A percentile compares a stretch with the other conserved stretches of the same genome.
These are phyloP conservation scores for Tetragnatha versicolor DNA, from an alignment of 1,140 invertebrate species.

Conservation along the genomic window DNA sequence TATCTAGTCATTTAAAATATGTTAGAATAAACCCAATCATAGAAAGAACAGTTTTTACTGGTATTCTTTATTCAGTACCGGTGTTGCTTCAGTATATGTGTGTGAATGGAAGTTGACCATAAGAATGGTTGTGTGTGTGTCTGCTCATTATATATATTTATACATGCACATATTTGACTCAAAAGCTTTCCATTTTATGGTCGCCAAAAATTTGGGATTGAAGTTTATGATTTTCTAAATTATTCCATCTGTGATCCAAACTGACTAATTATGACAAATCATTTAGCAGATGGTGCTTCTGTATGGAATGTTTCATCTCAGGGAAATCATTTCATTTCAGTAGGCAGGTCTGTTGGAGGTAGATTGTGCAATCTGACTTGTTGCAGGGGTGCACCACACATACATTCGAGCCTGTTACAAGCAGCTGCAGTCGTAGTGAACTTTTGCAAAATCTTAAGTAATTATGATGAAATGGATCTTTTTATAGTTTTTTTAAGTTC, in stretches of 20 bases:
- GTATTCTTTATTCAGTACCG: slow-evolving; percentile 23
- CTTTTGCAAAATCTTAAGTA: too few relatives aligned
- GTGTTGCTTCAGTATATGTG: slow-evolving; percentile 28
- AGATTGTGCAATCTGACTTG: not conserved
- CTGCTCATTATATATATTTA: slow-evolving; percentile 39
- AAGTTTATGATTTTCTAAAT: slow-evolving; percentile 42
- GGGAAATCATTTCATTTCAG: slow-evolving; percentile 51
- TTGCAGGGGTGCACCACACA: slow-evolving; percentile 39
- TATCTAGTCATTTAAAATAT: slow-evolving; percentile 55
- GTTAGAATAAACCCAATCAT: slow-evolving; percentile 38
- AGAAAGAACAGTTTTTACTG: slow-evolving; percentile 38
- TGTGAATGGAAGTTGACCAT: slow-evolving; percentile 14
- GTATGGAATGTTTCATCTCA: slow-evolving; percentile 51
- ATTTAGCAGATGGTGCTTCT: slow-evolving; percentile 52
- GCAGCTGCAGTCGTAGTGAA: too few relatives aligned
- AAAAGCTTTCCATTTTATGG: slow-evolving; percentile 15
- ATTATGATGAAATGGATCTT: too few relatives aligned
- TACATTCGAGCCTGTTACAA: too few relatives aligned
- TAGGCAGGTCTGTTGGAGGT: slow-evolving; percentile 49
- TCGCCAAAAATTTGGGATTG: not conserved
- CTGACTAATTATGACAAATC: slow-evolving; percentile 45
- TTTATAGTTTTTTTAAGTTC: too few relatives aligned
- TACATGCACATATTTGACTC: slow-evolving; percentile 18
- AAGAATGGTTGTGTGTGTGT: slow-evolving; percentile 34
- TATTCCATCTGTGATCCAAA: slow-evolving; percentile 50